Base-by-base conservation (phyloP, 2,888 invertebrate genomes). In the Spialia ferax region DNA sequence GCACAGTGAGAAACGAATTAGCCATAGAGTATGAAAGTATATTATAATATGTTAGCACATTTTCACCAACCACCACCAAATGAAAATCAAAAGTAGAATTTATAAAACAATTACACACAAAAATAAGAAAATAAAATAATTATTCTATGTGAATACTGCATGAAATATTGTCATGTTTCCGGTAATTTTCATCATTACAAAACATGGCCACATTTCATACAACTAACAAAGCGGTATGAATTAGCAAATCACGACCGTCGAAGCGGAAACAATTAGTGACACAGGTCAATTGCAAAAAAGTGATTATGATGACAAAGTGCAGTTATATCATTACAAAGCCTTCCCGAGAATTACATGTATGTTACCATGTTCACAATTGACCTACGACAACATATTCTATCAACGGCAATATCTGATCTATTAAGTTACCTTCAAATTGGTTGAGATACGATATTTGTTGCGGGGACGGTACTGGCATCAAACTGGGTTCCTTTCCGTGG, bases 381-480 rank as follows among this genome's bases (percentile, higher is more conserved):
- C 54, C 42, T n/a, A 60, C 8, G 26, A 26, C 52, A 35, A 1
- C 18, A 11, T 11, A 77, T 79, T 85, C 81, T 81, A 79, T 75
- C 77, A 76, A 74, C 78, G 75, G 79, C 78, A 77, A 79, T 78
- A 79, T 79, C 80, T 77, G 81, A 79, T 54, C 54, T 26, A 6
- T 32, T 74, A 73, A 78, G 78, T 93, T 94, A 94, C 94, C 98
- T 95, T 99, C 98, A 88, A 99, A 98, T 78, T 98, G 97, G 94
- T 98, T 98, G 83, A 98, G 96, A 94, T 98, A 99, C 78, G 98
- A 98, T 85, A 99, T 98, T 95, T 98, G 98, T 92, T 98, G 98
- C 68, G 99, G 99, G 74, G 98, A 98, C 75, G 99, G 98, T 79
- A 99, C 98, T 73, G 98, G 98, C 97, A 98, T 97, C 83, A 98